phyloP scores from a whole-genome alignment of 2,888 invertebrate species.

The Zhuqinia jingwanae region DNA sequence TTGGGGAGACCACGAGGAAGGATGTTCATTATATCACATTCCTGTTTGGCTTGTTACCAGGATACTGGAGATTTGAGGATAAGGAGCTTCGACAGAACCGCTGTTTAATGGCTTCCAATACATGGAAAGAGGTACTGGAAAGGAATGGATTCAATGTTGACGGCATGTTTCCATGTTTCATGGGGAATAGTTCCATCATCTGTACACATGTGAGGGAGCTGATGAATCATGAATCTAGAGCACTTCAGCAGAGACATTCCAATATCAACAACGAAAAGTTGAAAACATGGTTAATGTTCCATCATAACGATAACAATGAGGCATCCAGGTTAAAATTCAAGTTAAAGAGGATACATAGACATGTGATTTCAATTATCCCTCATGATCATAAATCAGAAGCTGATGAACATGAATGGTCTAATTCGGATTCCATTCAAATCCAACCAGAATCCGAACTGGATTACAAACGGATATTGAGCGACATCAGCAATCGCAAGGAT shows the following conservation, averaged over 20 bases:
- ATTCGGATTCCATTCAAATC: no score
- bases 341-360: no score
- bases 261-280: not conserved
- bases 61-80: conserved; percentile 46
- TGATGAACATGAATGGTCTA: no score
- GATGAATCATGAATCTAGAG: conserved; percentile 32
- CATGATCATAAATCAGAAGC: conserved; percentile 41
- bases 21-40: not conserved
- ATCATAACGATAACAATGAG: no score
- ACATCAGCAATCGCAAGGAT: not conserved
- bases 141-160: conserved; percentile 27
- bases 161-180: conserved; percentile 14
- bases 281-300: conserved; percentile 30
- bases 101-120: not conserved
- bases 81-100: conserved; percentile 46
- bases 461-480: not conserved
- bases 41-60: not conserved
- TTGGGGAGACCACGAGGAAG: not conserved
- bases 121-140: conserved; percentile 43
- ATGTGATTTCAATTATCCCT: not conserved
- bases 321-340: no score
- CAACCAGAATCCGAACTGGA: no score
- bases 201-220: no score
- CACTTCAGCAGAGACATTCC: conserved; percentile 27
- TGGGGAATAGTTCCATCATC: no score